Evolutionary conservation across 2,113 vertebrate species (phyloP).

Genomic region (Nansenia antarctica): DNA sequence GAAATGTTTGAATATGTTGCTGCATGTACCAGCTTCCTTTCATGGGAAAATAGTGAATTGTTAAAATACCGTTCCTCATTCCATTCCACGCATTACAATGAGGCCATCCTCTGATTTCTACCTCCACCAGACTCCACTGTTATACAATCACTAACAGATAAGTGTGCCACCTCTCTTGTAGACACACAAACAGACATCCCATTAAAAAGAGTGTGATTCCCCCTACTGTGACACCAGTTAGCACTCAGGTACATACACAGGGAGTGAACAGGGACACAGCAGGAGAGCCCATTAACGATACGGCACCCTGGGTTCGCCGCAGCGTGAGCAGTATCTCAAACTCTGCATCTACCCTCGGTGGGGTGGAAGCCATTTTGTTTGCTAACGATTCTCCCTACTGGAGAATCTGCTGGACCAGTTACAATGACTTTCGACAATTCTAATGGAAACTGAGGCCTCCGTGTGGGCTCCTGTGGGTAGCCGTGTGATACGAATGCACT

Average conservation of each 20-base stretch:
- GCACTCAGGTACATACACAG: not conserved
- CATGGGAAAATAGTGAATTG: too few species aligned
- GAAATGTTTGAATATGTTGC: too few species aligned
- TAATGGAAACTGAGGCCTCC: not conserved
- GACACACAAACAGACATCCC: not conserved
- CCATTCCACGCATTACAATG: too few species aligned
- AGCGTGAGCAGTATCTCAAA: not conserved
- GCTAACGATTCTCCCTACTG: not conserved
- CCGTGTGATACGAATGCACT: not conserved
- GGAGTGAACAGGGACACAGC: not conserved
- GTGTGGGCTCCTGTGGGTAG: not conserved
- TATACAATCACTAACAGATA: not conserved
- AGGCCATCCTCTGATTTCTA: too few species aligned
- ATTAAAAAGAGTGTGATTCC: not conserved
- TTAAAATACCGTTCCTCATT: too few species aligned
- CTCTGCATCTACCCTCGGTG: not conserved
- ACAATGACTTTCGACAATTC: not conserved
- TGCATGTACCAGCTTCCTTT: too few species aligned
- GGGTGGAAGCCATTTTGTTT: not conserved
- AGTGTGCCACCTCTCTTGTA: not conserved
- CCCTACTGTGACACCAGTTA: constrained; percentile 5
- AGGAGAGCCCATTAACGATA: constrained; percentile 2
- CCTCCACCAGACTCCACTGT: too few species aligned
- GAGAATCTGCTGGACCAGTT: not conserved
- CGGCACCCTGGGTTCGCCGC: not conserved